Evolutionary conservation across 2,888 invertebrate genomes (phyloP), one percentile per base, ranked within the genome.

Genomic region (Dryobota labecula): DNA sequence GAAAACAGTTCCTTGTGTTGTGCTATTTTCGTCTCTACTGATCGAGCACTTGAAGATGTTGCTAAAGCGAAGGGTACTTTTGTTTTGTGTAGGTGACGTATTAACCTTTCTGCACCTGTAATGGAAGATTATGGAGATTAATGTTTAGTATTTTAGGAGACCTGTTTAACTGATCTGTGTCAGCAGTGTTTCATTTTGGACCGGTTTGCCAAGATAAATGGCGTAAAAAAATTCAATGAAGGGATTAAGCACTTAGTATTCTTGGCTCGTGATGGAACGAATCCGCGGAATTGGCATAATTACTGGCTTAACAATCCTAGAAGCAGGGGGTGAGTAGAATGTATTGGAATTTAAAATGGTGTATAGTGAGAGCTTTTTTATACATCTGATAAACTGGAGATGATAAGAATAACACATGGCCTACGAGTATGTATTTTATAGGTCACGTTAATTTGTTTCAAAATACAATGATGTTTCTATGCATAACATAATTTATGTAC

Each of bases 61-160:
- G 99, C 99, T 67, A 99, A 95, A 0, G 98, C 98, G 62, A 99
- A 97, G 0, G 99, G 99, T 20, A 99, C 96, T 62, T 97, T 97
- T 33, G 97, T 96, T 61, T 96, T 94, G 86, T 98, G 96, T 18
- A 99, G 94, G 91, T 99, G 98, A 47, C 96, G 94, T 24, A 99
- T 97, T 67, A 99, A 93, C 78, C 96, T 96, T 89, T 98, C 97
- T 18, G 98, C 98, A 76, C 99, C 98, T 98, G 88, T 0, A 87
- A 82, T 47, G 2, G 13, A 24, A 61, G 0, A 36, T 27, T 27
- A 8, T 8, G 2, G 18, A 8, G 15, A 7, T 69, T 54, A 18
- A 18, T 54, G 7, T 5, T 36, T 53, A 18, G 33, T 47, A 1
- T 49, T 38, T 43, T 24, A 18, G 0, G 8, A 18, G 8, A 1